phyloP scores from a whole-genome alignment of 2,113 vertebrate species.

The Lophotis ruficrista region DNA sequence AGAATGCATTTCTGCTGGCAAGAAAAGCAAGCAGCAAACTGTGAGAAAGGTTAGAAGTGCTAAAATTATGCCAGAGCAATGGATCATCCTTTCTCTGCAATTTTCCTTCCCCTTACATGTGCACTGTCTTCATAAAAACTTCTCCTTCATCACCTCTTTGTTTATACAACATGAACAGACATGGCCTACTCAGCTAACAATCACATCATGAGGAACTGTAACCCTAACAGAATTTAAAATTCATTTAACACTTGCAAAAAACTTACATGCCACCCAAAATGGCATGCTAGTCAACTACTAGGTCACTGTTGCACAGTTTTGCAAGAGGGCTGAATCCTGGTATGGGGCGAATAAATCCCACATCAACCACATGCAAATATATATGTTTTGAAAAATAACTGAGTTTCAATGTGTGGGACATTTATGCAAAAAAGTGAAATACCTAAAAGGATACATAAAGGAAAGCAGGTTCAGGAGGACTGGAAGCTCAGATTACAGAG shows the following conservation, averaged over 20 bases:
- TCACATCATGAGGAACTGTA: not conserved
- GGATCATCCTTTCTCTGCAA: not conserved
- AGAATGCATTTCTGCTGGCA: conserved; percentile 41
- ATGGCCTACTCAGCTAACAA: not conserved
- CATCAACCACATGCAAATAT: not conserved
- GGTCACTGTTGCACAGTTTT: not conserved
- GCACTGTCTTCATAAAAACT: not conserved
- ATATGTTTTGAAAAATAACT: not conserved
- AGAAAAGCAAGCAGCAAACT: conserved; percentile 25
- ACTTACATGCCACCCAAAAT: not conserved
- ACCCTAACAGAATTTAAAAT: not conserved
- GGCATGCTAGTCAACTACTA: not conserved
- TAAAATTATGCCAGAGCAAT: conserved; percentile 49
- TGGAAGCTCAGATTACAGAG: not conserved
- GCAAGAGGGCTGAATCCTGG: not conserved
- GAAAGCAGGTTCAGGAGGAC: not conserved
- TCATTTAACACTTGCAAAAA: not conserved
- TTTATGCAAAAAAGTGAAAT: not conserved
- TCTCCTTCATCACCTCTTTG: not conserved
- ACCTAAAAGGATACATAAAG: not conserved
- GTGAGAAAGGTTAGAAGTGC: conserved; percentile 23
- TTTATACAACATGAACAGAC: not conserved
- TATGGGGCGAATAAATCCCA: not conserved
- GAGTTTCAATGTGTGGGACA: not conserved
- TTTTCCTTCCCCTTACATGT: not conserved